phyloP scores from a whole-genome alignment of 2,113 vertebrate genomes.

The Siniperca chuatsi region DNA sequence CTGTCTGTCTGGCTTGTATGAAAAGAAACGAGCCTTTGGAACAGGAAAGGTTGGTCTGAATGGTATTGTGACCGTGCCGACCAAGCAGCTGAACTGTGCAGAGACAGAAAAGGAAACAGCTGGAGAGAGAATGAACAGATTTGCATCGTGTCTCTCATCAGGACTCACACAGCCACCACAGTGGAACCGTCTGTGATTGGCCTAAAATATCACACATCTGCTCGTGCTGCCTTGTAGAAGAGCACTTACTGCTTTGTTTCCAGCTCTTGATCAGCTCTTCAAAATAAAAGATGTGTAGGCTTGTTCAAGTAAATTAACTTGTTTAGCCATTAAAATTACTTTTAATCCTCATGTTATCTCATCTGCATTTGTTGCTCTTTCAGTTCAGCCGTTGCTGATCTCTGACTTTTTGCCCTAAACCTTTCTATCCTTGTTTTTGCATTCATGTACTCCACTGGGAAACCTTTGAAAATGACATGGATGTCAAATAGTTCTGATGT shows the following conservation, averaged over 20 bases:
- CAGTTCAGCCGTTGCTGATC: background rate
- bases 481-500: too few relatives aligned
- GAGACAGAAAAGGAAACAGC: conserved; percentile 16
- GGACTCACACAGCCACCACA: background rate
- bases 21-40: background rate
- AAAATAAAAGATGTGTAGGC: background rate
- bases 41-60: conserved; percentile 12
- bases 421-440: background rate
- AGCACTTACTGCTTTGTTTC: background rate
- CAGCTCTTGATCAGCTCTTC: background rate
- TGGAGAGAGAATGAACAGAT: background rate
- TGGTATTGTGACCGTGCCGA: conserved; percentile 11
- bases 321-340: background rate
- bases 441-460: background rate
- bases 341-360: background rate
- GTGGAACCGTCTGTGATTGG: background rate
- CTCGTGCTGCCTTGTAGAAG: background rate
- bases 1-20: background rate
- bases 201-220: background rate
- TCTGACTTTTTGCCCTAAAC: background rate
- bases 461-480: background rate
- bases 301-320: background rate
- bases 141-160: background rate
- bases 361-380: too few relatives aligned
- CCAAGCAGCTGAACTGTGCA: conserved; percentile 8